These are phyloP conservation scores for Peromyscus melanophrys DNA, from an alignment of 2,797 vertebrate species.

Conservation along the genomic window DNA sequence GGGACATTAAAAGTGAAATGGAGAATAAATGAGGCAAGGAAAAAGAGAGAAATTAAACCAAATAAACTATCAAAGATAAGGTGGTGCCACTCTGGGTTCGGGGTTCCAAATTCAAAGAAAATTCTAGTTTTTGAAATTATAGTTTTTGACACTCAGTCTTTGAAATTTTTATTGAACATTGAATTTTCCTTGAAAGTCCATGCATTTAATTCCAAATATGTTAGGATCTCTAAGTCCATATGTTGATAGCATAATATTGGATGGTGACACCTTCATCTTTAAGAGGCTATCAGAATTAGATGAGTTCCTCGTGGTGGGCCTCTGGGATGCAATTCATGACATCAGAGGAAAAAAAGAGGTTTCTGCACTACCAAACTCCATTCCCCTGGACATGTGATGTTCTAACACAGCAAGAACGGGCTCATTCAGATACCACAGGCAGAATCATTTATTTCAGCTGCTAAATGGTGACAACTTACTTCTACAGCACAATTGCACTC, in stretches of 20 bases:
- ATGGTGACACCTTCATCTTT: background rate
- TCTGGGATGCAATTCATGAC: background rate
- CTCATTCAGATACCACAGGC: background rate
- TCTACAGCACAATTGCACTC: background rate
- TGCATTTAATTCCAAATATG: background rate
- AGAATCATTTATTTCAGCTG: background rate
- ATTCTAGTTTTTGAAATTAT: too few relatives aligned
- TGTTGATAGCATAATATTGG: background rate
- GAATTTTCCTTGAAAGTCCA: accelerated
- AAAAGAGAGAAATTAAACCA: background rate
- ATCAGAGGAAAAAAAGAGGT: background rate
- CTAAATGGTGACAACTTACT: background rate
- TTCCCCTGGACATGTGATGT: background rate
- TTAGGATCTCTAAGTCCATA: background rate
- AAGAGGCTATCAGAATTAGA: background rate
- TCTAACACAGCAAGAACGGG: background rate
- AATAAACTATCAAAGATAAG: background rate
- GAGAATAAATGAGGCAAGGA: background rate
- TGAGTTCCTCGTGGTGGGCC: background rate
- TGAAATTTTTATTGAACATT: background rate
- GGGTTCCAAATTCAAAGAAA: background rate
- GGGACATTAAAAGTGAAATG: background rate
- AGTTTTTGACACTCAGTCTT: background rate
- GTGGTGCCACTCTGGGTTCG: background rate
- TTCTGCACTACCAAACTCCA: background rate